These are phyloP conservation scores for Anabas testudineus DNA, from an alignment of 2,797 vertebrate genomes.

Conservation along the genomic window DNA sequence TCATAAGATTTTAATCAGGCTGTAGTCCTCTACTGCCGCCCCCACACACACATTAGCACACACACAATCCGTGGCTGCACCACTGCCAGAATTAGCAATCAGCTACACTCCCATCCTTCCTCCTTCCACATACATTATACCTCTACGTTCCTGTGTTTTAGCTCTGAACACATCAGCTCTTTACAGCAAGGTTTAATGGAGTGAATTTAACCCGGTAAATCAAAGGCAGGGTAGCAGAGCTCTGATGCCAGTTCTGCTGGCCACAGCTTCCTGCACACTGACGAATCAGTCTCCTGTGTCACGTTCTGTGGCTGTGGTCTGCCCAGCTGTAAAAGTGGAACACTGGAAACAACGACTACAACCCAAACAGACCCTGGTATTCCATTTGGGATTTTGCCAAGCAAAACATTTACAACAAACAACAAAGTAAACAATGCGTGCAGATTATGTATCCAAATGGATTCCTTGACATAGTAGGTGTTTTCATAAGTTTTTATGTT, in stretches of 20 bases:
- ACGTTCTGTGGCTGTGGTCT: conserved; percentile 67
- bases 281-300: conserved; percentile 65
- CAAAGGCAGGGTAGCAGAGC: conserved; percentile 49
- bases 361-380: conserved; percentile 76
- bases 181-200: conserved; percentile 66
- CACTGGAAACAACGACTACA: conserved; percentile 81
- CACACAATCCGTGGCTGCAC: conserved; percentile 21
- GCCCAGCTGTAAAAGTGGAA: conserved; percentile 81
- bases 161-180: conserved; percentile 67
- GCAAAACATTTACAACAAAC: conserved; percentile 73
- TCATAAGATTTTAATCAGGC: conserved; percentile 82
- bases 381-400: conserved; percentile 69
- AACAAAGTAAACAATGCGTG: conserved; percentile 51
- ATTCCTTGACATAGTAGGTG: conserved; percentile 24
- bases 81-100: conserved; percentile 63
- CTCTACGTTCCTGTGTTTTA: conserved; percentile 48
- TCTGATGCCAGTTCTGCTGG: conserved; percentile 46
- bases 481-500: conserved; percentile 11
- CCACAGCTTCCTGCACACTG: conserved; percentile 52
- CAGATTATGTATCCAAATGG: conserved; percentile 44
- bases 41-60: conserved; percentile 44
- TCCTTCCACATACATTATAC: conserved; percentile 51
- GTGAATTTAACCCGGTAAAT: conserved; percentile 62
- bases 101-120: conserved; percentile 53
- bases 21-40: conserved; percentile 58